Conservation (phyloP, 2,113 vertebrate species). For the Hydrochoerus hydrochaeris region DNA sequence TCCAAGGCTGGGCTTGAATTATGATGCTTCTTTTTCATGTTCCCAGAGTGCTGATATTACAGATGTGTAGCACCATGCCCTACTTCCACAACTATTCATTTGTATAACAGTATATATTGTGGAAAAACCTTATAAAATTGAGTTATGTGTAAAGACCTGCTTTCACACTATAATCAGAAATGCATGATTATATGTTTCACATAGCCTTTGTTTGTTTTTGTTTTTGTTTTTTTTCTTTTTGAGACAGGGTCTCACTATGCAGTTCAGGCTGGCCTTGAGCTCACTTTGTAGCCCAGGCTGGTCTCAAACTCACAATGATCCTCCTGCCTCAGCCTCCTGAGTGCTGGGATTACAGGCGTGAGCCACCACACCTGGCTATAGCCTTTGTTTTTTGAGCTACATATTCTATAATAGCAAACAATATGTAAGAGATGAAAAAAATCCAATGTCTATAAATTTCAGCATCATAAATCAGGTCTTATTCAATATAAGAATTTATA, state of each 20-base stretch:
- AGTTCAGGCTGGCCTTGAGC: too few relatives aligned
- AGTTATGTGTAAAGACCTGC: neutral
- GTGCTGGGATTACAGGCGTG: too few relatives aligned
- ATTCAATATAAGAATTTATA: neutral
- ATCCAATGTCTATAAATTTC: neutral
- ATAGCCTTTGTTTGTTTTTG: neutral
- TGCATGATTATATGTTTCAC: neutral
- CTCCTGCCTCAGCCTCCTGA: too few relatives aligned
- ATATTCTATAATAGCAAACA: neutral
- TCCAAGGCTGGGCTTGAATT: neutral
- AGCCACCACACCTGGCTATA: too few relatives aligned
- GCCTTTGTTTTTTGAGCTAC: neutral
- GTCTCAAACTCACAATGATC: too few relatives aligned
- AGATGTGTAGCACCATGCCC: neutral
- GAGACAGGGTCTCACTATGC: too few relatives aligned
- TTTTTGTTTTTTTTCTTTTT: too few relatives aligned
- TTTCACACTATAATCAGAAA: neutral
- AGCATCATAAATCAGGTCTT: constrained; percentile 1
- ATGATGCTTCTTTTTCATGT: neutral
- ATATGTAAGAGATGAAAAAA: neutral
- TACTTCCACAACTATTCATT: neutral
- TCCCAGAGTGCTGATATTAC: neutral
- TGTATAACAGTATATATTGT: neutral
- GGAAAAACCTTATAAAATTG: neutral
- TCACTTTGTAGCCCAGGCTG: too few relatives aligned